Evolutionary conservation across 2,888 invertebrate species (phyloP), one percentile per base, ranked within the genome.

Genomic region (Hyles lineata): DNA sequence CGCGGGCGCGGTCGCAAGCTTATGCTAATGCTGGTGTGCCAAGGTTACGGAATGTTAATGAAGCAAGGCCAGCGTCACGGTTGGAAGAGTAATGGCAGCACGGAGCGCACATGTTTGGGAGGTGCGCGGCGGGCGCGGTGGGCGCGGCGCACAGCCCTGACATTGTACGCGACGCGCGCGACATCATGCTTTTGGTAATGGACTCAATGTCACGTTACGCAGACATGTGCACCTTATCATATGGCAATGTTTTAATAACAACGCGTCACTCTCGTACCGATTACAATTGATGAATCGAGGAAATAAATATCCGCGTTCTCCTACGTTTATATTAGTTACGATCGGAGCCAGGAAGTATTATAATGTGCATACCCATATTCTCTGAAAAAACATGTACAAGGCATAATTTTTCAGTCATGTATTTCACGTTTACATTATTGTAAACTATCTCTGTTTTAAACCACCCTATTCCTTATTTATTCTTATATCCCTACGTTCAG

Each of bases 21-120:
- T 32, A 63, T 63, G 43, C 43, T 43, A 67, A 67, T 67, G 50
- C 17, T 67, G 55, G 55, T 55, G 67, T 67, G 50, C 67, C 67
- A 67, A 67, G 67, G 67, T 67, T 67, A 67, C 67, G 43, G 67
- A 67, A 50, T 67, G 43, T 62, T 67, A 67, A 67, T 67, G 50
- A 67, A 67, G 67, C 67, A 50, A 67, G 67, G 67, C 67, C 67
- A 67, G 67, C 67, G 43, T 63, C 35, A 63, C 19, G 35, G 50
- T 67, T 43, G 15, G 21, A 43, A 67, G 17, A 32, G 29, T 62
- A 62, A 62, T 63, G 63, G 35, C 21, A 63, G 7, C 50, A 21
- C 29, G 29, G 29, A 29, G 29, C 67, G 29, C 67, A 43, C 43
- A 43, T 67, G 55, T 67, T 67, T 43, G 23, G 67, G 50, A 23